Base-by-base conservation (phyloP, 1,140 invertebrate species). In the Dinoponera quadriceps region DNA sequence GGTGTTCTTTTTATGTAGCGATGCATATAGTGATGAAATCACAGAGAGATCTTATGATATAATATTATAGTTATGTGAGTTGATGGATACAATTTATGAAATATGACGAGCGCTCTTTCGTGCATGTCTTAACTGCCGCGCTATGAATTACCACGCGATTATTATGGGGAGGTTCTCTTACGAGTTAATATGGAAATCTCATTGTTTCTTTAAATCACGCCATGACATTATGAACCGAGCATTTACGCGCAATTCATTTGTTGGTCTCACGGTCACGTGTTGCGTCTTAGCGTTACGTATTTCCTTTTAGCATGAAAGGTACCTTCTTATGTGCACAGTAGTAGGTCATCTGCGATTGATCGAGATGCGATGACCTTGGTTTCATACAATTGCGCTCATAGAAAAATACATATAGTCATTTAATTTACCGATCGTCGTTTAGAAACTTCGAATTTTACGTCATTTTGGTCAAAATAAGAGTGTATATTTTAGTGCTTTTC, bases 241-340 rank as follows among this genome's bases (percentile, higher is more conserved):
- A 73, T 89, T 89, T 89, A 86, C 69, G 54, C 71, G 86, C 81
- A 86, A 88, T 88, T 88, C 86, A 88, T 84, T 88, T 84, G 84
- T 88, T 68, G 54, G 54, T 87, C 82, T 89, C 88, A 88, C 84
- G 86, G 86, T 84, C 88, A 86, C 88, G 86, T 88, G 81, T 86
- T 88, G 84, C 87, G 87, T 89, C 84, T 88, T 84, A 29, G 63
- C 55, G 75, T 89, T 89, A 89, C 88, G 86, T 88, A 73, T 73
- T 88, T 88, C 84, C 84, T 86, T 71, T 4, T 44, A 54, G 20
- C 51, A 86, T 66, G 74, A 85, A 75, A 87, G 69, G 75, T 82
- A 22, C 9, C 63, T 84, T 49, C 62, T 82, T 78, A 60, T 81
- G 38, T 4, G 74, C 69, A 72, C 65, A 51, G 54, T 48, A 87